Evolutionary conservation across 2,888 invertebrate species (phyloP), one percentile per base, ranked within the genome.

Genomic region (Cantharis nigra): DNA sequence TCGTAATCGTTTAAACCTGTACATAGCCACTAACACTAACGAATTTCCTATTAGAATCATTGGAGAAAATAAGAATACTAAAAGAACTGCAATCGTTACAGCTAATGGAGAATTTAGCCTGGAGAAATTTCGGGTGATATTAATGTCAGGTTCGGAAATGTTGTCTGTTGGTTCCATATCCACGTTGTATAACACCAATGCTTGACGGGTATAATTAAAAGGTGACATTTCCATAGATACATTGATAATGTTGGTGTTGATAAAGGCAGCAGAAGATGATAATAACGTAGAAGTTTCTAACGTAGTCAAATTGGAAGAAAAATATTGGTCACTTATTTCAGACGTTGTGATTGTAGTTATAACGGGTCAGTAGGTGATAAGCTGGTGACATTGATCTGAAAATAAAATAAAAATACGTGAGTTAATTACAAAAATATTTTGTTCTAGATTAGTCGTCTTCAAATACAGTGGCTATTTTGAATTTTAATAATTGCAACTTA

Each of bases 31-130:
- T 65, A 93, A 87, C 30, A 92, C 91, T 77, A 92, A 87, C 1
- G 91, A 90, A 83, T 92, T 92, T 71, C 91, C 90, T 80, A 90
- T 89, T 70, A 92, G 87, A 75, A 92, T 92, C 86, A 92, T 89
- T 11, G 92, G 91, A 9, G 90, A 89, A 72, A 91, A 88, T 49
- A 91, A 85, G 84, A 90, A 90, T 79, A 91, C 90, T 76, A 90
- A 84, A 18, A 90, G 87, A 33, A 90, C 89, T 9, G 90, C 90
- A 64, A 89, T 81, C 70, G 90, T 89, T 71, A 90, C 89, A 23
- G 89, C 89, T 49, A 90, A 80, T 2, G 90, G 89, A 13, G 87
- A 87, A 62, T 86, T 87, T 80, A 87, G 76, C 80, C 87, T 84
- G 83, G 87, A 83, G 80, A 86, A 80, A 20, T 86, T 84, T 77